Percentiles rank a stretch among this genome's conserved stretches.
phyloP scores from a whole-genome alignment of 2,888 invertebrate genomes.

The Fabriciana adippe region DNA sequence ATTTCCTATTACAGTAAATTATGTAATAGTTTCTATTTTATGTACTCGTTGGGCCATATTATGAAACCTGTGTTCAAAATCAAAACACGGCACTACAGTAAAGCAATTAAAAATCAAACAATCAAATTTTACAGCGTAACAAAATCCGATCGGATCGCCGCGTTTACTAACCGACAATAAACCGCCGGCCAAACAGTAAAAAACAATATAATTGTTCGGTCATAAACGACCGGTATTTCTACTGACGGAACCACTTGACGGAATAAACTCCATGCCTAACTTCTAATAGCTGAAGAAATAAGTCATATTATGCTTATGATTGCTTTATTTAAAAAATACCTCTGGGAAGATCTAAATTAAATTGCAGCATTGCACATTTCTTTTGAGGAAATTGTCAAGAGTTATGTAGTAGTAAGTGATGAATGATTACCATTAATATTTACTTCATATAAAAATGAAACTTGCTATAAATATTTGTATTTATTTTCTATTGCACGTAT shows the following conservation, averaged over 20 bases:
- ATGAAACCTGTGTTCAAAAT: conserved; percentile 36
- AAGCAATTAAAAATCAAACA: conserved; percentile 62
- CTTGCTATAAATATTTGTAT: too few relatives aligned
- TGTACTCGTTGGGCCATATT: conserved; percentile 15
- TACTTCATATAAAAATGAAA: too few relatives aligned
- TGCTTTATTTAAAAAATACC: too few relatives aligned
- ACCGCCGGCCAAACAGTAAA: conserved; percentile 50
- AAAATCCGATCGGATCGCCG: conserved; percentile 55
- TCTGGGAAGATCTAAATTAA: too few relatives aligned
- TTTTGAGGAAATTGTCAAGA: too few relatives aligned
- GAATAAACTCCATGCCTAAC: conserved; percentile 20
- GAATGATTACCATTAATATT: too few relatives aligned
- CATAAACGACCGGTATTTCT: conserved; percentile 53
- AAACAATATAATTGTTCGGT: conserved; percentile 56
- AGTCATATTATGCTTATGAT: too few relatives aligned
- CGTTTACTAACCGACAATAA: conserved; percentile 58
- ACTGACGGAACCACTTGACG: conserved; percentile 40
- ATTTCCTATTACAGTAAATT: too few relatives aligned
- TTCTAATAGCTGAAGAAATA: conserved; percentile 14
- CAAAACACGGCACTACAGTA: conserved; percentile 44
- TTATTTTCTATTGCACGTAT: too few relatives aligned
- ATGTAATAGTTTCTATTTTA: neutral
- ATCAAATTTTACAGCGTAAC: conserved; percentile 69
- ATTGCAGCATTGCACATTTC: too few relatives aligned
- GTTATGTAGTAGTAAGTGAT: too few relatives aligned